Evolutionary conservation across 2,797 vertebrate species (phyloP), one percentile per base, ranked within the genome.

Genomic region (Sebastes taczanowskii): DNA sequence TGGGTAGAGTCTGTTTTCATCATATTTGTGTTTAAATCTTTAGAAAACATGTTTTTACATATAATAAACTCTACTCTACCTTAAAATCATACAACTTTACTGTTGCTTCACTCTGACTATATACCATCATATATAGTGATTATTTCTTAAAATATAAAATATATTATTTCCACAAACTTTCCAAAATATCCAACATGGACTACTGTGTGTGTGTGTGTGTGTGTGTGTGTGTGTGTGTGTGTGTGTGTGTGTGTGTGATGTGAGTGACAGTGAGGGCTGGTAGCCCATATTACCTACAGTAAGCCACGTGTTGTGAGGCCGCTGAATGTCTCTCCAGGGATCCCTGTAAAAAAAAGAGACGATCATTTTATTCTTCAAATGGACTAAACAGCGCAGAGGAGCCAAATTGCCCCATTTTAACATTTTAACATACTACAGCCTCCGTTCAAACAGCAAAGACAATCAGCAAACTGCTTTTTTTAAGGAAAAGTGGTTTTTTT

Each of bases 281-380:
- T 64, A 16, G 49, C 18, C 20, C 49, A 20, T 52, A n/a, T 83
- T 79, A 82, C 79, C 81, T 82, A 82, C 64, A 83, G 79, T 74
- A 16, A 87, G 86, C 85, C 92, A 89, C 82, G 89, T 88, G 89
- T n/a, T 87, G 73, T 80, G 80, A 88, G 83, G 88, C 84, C 86
- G 86, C 86, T 85, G 80, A 85, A 67, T 74, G 84, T 89, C 83
- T 90, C 85, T 89, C 87, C 81, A 77, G 84, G 81, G 74, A 87
- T 86, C 73, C 85, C 91, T 92, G 88, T 68, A 73, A 83, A 86
- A 91, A 84, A 92, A 83, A 80, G 67, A 90, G 30, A 84, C 76
- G 20, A 79, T 42, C 46, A 10, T 82, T 83, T 87, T 74, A 86
- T 83, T 91, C 85, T 82, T 64, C 60, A 66, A 18, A 81, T 61